phyloP scores from a whole-genome alignment of 2,888 invertebrate genomes.

The Boloria selene region DNA sequence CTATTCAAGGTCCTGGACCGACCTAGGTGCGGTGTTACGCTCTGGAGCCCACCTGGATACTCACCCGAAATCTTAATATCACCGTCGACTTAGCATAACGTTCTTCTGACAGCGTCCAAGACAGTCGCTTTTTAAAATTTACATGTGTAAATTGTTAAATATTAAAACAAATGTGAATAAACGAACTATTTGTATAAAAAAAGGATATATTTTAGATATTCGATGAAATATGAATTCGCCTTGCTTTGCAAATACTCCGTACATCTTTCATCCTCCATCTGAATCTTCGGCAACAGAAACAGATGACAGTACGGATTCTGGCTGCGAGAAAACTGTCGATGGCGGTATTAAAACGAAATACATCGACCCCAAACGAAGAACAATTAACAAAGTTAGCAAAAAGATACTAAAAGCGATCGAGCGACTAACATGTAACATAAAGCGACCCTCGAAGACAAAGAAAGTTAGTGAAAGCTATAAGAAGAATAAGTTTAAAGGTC shows the following conservation, averaged over 20 bases:
- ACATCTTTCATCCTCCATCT: slow-evolving; percentile 73
- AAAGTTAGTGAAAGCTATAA: slow-evolving; percentile 43
- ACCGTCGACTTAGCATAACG: slow-evolving; percentile 60
- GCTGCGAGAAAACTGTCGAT: slow-evolving; percentile 65
- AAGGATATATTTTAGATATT: background rate
- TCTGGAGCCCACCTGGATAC: slow-evolving; percentile 45
- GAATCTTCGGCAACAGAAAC: slow-evolving; percentile 76
- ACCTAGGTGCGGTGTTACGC: slow-evolving; percentile 69
- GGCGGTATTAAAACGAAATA: slow-evolving; percentile 71
- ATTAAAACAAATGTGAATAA: background rate
- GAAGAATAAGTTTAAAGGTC: slow-evolving; percentile 37
- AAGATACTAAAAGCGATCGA: slow-evolving; percentile 75
- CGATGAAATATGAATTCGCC: slow-evolving; percentile 65
- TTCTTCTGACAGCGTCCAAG: slow-evolving; percentile 57
- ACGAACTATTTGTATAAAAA: background rate
- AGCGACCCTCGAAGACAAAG: slow-evolving; percentile 60
- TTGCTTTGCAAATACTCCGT: slow-evolving; percentile 68
- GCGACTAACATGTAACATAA: slow-evolving; percentile 71
- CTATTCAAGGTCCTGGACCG: slow-evolving; percentile 67
- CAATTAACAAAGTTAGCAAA: slow-evolving; percentile 78
- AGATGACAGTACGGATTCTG: slow-evolving; percentile 71
- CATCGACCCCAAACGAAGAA: slow-evolving; percentile 74
- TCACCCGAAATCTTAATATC: slow-evolving; percentile 57
- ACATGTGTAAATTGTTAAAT: background rate
- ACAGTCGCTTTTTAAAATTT: slow-evolving; percentile 49